Evolutionary conservation across 2,113 vertebrate species (phyloP), one percentile per base, ranked within the genome.

Genomic region (Cyphomyrus discorhynchus): DNA sequence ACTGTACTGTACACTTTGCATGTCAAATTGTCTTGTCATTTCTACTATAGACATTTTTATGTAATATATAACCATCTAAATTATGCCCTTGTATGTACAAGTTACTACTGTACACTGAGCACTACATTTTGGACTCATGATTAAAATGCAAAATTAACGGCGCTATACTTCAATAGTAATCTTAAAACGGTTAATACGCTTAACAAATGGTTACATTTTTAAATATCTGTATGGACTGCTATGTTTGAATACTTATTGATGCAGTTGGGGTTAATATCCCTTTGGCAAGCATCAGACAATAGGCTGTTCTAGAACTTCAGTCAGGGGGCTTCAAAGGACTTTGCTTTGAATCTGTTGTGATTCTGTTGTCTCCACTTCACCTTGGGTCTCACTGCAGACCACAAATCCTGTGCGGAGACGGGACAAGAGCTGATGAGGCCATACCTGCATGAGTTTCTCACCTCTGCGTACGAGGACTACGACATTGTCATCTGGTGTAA

Each of bases 401-500:
- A 99, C 93, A 99, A 98, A 92, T 99, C 98, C 0, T 99, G 98
- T 96, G 98, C 98, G 91, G 98, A 99, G 94, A 99, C 97, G 2
- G 98, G 98, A 6, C 96, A 97, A 91, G 98, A 99, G 93, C 95
- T 99, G 92, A 99, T 99, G 98, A 96, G 98, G 90, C 98, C 98
- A 0, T 99, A 97, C 93, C 97, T 99, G 83, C 98, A 99, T 21
- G 98, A 99, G 94, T 99, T 99, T 93, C 96, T 99, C 89, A 98
- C 97, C 86, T 98, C 98, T 91, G 98, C 98, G 0, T 99, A 99
- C 88, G 98, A 99, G 92, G 97, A 99, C 95, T 99, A 98, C 91
- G 98, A 99, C 94, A 99, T 99, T 93, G 98, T 99, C 92, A 99
- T 99, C 95, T 99, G 98, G 98, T 99, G 98, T 99, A 98, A 96